Base-by-base conservation (phyloP, 2,888 invertebrate species). In the Agriopis marginaria region DNA sequence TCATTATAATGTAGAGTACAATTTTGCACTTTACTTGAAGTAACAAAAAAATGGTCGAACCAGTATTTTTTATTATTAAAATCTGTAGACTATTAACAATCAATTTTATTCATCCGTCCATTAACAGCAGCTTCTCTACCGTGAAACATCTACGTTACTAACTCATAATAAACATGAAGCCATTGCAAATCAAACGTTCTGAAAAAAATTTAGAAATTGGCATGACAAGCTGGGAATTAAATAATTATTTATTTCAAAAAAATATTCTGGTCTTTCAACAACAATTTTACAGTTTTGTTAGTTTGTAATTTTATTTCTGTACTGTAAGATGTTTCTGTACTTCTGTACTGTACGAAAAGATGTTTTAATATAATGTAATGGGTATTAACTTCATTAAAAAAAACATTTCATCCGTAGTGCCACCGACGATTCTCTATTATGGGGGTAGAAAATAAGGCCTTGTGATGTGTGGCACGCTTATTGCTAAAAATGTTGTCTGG, bases 51-150 rank as follows among this genome's bases (percentile, higher is more conserved):
- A 39, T 1, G 7, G 14, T 40, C 17, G n/a, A 61, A 32, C 32
- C 32, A 32, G 1, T 32, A 32, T 32, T 32, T 32, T 32, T 3
- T 51, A 61, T 32, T 53, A 53, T 53, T 32, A 62, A 53, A 62
- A 62, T 61, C 51, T 17, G 11, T 14, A 51, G 61, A 61, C 61
- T 61, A 61, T 61, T 61, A 51, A 61, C 50, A 62, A 62, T 62
- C 44, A 32, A 62, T 62, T 62, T 53, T 32, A 62, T 62, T 44
- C 62, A 62, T 62, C 53, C 53, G n/a, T 53, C 62, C 32, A 62
- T 62, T 62, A 62, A 44, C 6, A 12, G 14, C 44, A n/a, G 5
- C 14, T 47, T 53, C 17, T 53, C 23, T 51, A 62, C 62, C 62
- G 62, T 62, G 53, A 53, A 62, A 45, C 45, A 62, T 62, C 62